Evolutionary conservation across 1,140 invertebrate species (phyloP), one percentile per base, ranked within the genome.

Genomic region (Trialeurodes vaporariorum): DNA sequence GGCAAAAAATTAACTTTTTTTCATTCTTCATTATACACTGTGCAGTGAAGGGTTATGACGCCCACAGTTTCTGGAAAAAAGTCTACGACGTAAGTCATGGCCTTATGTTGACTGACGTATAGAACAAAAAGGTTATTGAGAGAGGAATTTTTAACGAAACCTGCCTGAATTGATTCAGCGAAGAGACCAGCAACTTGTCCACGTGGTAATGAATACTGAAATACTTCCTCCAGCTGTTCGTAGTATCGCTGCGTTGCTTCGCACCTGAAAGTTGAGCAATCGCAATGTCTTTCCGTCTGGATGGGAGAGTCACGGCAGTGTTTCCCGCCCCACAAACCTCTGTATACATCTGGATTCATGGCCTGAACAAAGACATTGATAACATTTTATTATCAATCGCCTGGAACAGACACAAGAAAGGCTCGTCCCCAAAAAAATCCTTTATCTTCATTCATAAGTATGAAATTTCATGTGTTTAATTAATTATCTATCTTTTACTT

Each of bases 121-220:
- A n/a, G n/a, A n/a, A n/a, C 22, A 66, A 26, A 23, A 26, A 22
- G 9, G 23, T 11, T 22, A 22, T 17, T n/a, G 17, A 40, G 25
- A 21, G 25, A 2, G 27, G n/a, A n/a, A n/a, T n/a, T n/a, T n/a
- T n/a, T n/a, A n/a, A n/a, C n/a, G n/a, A n/a, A n/a, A n/a, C 26
- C 49, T 40, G 71, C 93, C 80, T 97, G 94, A 72, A 98, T 97
- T 2, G 92, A 92, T 79, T 98, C 96, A 0, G 91, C 92, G 76
- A 98, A 90, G 74, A 98, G 88, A 21, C 85, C 96, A 1, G 93
- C 96, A 25, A 95, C 81, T 73, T 83, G 84, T 12, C 85, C 85
- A 66, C 83, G 83, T 0, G 93, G 88, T 62, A 93, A 75, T 21
- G 87, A 89, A 74, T 88, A 89, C 66, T 83, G 83, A 66, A 98